Evolutionary conservation across 2,113 vertebrate genomes (phyloP), one percentile per base, ranked within the genome.

Genomic region (Thunnus thynnus): DNA sequence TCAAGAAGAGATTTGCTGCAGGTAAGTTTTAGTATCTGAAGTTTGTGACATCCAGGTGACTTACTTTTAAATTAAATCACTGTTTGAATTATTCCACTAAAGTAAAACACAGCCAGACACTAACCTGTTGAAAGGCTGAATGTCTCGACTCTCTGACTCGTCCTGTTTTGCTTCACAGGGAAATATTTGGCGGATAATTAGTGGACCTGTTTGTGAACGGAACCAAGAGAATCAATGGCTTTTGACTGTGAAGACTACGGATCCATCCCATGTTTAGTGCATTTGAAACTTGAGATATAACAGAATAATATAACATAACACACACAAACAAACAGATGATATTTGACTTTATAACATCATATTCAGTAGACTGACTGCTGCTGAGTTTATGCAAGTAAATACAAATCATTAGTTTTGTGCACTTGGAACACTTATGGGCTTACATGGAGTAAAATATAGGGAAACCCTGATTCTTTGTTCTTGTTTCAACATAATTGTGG

Each of bases 171-270:
- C 94, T 95, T 91, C 92, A 36, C 85, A 99, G 98, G 98, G 92
- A 99, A 99, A 96, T 99, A 99, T 92, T 94, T 99, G 96, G 98
- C 98, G 0, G 97, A 99, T 94, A 98, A 99, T 93, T 99, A 96
- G 95, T 56, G 75, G 86, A 86, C 80, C 72, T 56, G 61, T 72
- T 85, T 67, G 57, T 58, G 70, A 84, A 83, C 41, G 30, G 57
- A 84, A 80, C 63, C 76, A 75, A 81, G 75, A 72, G 79, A 78
- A 88, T 83, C 56, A 62, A 64, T 78, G 81, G 82, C 92, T 89
- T 78, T 88, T 88, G 89, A 91, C 90, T 93, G 89, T 92, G 87
- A 93, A 89, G 88, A 93, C 76, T 78, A 64, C 46, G 64, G 85
- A 85, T 88, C 57, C 80, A 83, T 87, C 88, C 66, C 75, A 80